Evolutionary conservation across 2,888 invertebrate genomes (phyloP).

Genomic region (Drosophila rellima): DNA sequence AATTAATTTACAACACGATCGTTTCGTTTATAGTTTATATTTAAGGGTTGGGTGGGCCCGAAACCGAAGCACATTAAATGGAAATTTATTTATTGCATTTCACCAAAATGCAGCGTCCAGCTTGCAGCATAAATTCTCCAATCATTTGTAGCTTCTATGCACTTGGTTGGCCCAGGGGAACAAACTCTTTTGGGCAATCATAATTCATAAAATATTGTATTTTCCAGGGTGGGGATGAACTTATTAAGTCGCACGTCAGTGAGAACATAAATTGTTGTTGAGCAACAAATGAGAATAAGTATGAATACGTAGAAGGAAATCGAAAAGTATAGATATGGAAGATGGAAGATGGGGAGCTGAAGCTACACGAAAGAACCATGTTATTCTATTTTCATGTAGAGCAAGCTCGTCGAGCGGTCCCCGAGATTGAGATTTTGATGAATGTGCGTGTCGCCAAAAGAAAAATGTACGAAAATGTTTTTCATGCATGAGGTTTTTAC

Average conservation of each 20-base stretch:
- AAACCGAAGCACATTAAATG: slow-evolving; percentile 45
- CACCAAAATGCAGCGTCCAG: slow-evolving; percentile 36
- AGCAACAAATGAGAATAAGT: slow-evolving; percentile 28
- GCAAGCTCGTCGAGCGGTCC: slow-evolving; percentile 33
- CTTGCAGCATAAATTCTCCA: slow-evolving; percentile 49
- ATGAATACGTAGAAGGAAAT: slow-evolving; percentile 42
- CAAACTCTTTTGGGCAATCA: slow-evolving; percentile 28
- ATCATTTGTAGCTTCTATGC: slow-evolving; percentile 45
- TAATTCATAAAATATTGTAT: slow-evolving; percentile 72
- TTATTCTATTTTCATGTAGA: slow-evolving; percentile 73
- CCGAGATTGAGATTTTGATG: slow-evolving; percentile 77
- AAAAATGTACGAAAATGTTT: slow-evolving; percentile 78
- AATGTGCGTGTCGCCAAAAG: slow-evolving; percentile 79
- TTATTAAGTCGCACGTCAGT: slow-evolving; percentile 77
- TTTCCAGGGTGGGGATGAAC: slow-evolving; percentile 26
- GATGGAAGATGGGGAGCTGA: slow-evolving; percentile 23
- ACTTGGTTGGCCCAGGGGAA: background rate
- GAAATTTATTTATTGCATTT: slow-evolving; percentile 74
- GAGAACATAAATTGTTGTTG: slow-evolving; percentile 74
- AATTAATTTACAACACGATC: slow-evolving; percentile 81
- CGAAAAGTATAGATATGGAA: slow-evolving; percentile 27
- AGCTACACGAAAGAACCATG: slow-evolving; percentile 27
- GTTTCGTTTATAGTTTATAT: slow-evolving; percentile 41
- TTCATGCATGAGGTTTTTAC: slow-evolving; percentile 81
- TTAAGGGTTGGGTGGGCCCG: slow-evolving; percentile 47